Evolutionary conservation across 2,113 vertebrate genomes (phyloP).

Genomic region (Podiceps cristatus): DNA sequence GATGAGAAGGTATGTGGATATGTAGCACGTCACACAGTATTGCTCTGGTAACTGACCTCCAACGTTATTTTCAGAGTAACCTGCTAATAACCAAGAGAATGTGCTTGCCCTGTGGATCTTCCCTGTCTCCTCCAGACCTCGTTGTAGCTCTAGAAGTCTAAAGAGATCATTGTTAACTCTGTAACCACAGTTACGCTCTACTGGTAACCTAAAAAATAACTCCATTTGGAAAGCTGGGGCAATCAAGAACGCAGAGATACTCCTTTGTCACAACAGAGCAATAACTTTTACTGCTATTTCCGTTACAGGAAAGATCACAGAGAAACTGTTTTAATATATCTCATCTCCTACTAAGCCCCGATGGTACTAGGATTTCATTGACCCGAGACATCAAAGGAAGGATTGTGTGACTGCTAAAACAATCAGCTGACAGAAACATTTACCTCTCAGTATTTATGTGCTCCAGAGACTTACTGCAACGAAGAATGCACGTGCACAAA

Average conservation of each 20-base stretch:
- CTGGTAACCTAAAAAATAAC: not conserved
- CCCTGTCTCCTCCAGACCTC: not conserved
- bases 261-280: not conserved
- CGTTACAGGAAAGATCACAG: constrained; percentile 77
- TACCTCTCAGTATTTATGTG: constrained; percentile 6
- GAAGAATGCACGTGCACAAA: not conserved
- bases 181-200: not conserved
- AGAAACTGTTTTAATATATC: constrained; percentile 63
- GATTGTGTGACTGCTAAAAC: constrained; percentile 63
- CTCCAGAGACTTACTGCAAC: constrained; percentile 6
- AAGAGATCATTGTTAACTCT: not conserved
- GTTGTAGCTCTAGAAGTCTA: not conserved
- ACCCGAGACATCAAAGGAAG: constrained; percentile 73
- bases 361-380: constrained; percentile 66
- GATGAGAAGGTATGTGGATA: not conserved
- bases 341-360: constrained; percentile 44
- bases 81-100: not conserved
- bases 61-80: not conserved
- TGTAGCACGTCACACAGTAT: not conserved
- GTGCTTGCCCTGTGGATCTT: not conserved
- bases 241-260: not conserved
- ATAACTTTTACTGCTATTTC: constrained; percentile 74
- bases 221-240: not conserved
- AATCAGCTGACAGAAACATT: constrained; percentile 39
- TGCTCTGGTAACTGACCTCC: not conserved